These are phyloP conservation scores for Aphelocoma coerulescens DNA, from an alignment of 2,113 vertebrate genomes.

Conservation along the genomic window DNA sequence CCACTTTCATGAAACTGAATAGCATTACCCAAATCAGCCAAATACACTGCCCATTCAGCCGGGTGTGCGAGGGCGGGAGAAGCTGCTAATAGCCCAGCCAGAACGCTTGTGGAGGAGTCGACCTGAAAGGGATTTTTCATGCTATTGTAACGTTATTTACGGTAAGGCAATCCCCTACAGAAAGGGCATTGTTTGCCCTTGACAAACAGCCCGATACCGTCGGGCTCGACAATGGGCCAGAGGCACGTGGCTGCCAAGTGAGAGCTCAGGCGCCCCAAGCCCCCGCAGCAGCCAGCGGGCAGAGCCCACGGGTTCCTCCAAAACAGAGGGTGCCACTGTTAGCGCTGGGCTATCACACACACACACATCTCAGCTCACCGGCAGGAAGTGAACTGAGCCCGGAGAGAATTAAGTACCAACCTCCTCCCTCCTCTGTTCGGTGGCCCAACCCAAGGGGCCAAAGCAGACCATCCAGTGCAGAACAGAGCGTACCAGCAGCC, in stretches of 20 bases:
- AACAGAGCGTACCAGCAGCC: not conserved
- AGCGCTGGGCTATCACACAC: not conserved
- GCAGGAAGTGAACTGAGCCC: not conserved
- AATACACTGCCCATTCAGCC: not conserved
- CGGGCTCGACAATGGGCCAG: conserved; percentile 26
- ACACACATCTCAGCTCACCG: not conserved
- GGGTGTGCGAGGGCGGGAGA: not conserved
- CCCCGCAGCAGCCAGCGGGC: conserved; percentile 34
- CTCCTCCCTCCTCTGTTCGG: rapidly evolving
- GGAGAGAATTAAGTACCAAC: not conserved
- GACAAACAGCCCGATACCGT: conserved; percentile 33
- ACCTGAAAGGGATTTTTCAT: conserved; percentile 72
- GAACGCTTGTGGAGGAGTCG: conserved; percentile 55
- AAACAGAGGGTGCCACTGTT: conserved; percentile 62
- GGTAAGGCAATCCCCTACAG: conserved; percentile 68
- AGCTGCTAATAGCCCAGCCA: conserved; percentile 39
- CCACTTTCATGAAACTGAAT: not conserved
- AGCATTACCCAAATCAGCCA: not conserved
- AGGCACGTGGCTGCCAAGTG: not conserved
- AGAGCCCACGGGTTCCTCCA: not conserved
- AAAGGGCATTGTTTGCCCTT: conserved; percentile 62
- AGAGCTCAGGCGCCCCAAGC: conserved; percentile 32
- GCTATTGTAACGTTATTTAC: conserved; percentile 69
- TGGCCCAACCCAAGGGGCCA: not conserved
- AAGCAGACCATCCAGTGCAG: not conserved